Evolutionary conservation across 2,888 invertebrate genomes (phyloP).

Genomic region (Heliothis peltigera): DNA sequence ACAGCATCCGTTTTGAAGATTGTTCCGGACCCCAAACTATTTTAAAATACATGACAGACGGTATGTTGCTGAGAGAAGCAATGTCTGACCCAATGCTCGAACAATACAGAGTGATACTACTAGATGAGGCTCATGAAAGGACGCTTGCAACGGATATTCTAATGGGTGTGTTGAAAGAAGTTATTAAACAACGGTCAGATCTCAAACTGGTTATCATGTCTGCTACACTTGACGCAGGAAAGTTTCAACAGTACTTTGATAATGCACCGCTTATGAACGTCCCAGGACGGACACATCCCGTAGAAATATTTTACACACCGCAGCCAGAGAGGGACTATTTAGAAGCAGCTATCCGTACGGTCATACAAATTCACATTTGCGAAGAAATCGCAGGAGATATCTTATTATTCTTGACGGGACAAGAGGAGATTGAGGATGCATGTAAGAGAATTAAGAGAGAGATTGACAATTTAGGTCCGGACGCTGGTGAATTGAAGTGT

Average conservation of each 20-base stretch:
- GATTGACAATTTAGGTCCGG: slow-evolving; percentile 97
- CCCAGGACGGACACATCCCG: slow-evolving; percentile 92
- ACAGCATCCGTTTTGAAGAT: slow-evolving; percentile 99
- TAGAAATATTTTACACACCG: slow-evolving; percentile 98
- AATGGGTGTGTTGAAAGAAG: slow-evolving; percentile 99
- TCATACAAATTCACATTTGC: slow-evolving; percentile 98
- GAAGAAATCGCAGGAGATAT: slow-evolving; percentile 98
- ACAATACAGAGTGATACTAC: slow-evolving; percentile 97
- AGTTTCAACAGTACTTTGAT: slow-evolving; percentile 99
- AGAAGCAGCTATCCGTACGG: slow-evolving; percentile 99
- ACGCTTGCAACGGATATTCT: slow-evolving; percentile 99
- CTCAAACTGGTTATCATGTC: slow-evolving; percentile 99
- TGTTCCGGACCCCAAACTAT: slow-evolving; percentile 98
- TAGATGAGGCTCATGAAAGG: slow-evolving; percentile 99
- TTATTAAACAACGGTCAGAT: slow-evolving; percentile 97
- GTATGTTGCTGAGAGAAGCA: slow-evolving; percentile 99
- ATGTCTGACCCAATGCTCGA: slow-evolving; percentile 99
- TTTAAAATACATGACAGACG: slow-evolving; percentile 99
- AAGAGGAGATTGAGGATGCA: slow-evolving; percentile 99
- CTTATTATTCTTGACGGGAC: slow-evolving; percentile 94
- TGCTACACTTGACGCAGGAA: slow-evolving; percentile 99
- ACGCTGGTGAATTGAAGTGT: slow-evolving; percentile 99
- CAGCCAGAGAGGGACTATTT: slow-evolving; percentile 99
- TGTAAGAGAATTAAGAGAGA: slow-evolving; percentile 99
- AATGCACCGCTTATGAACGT: slow-evolving; percentile 99